Evolutionary conservation across 2,797 vertebrate species (phyloP), one percentile per base, ranked within the genome.

Genomic region (Enteromius afrohamiltoni): DNA sequence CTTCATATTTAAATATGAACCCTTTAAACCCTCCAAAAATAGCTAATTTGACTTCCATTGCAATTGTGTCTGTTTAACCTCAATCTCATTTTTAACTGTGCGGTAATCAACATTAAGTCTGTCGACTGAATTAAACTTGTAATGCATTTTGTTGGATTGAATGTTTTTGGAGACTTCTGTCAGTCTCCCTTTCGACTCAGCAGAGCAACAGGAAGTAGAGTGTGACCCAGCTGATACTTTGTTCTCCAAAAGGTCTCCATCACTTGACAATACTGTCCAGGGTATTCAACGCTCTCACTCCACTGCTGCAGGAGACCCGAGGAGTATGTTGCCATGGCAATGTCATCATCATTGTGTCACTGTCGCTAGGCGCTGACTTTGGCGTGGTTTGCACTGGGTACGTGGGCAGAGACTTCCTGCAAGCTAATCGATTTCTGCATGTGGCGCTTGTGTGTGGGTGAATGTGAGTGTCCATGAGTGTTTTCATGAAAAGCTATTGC

Each of bases 301-400:
- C 21, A 77, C 79, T 83, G 71, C 78, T 37, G 45, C 73, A 40
- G 70, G 76, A 69, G 65, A 86, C 78, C 65, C 31, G 26, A 74
- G 79, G 79, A 64, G 29, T 49, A 79, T 26, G 86, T 88, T 85
- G 49, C 86, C 83, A 87, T 87, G 82, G 85, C 83, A 82, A 83
- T 88, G 79, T 85, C 85, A 87, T 71, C 76, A 80, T 84, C 80
- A 45, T 74, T 76, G 82, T 87, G 85, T 87, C 80, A 73, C 68
- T 86, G 82, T 86, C 64, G 75, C 84, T 84, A 84, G 82, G 79
- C n/a, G 23, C 60, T 80, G 84, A 77, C 58, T 80, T 85, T 85
- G 65, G 84, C 7, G 67, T 69, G 75, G 70, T 62, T 62, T 60
- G 53, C 34, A 31, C 9, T 26, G 60, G 31, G 16, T 83, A 80